Evolutionary conservation across 2,797 vertebrate genomes (phyloP), one percentile per base, ranked within the genome.

Genomic region (Sciurus carolinensis): DNA sequence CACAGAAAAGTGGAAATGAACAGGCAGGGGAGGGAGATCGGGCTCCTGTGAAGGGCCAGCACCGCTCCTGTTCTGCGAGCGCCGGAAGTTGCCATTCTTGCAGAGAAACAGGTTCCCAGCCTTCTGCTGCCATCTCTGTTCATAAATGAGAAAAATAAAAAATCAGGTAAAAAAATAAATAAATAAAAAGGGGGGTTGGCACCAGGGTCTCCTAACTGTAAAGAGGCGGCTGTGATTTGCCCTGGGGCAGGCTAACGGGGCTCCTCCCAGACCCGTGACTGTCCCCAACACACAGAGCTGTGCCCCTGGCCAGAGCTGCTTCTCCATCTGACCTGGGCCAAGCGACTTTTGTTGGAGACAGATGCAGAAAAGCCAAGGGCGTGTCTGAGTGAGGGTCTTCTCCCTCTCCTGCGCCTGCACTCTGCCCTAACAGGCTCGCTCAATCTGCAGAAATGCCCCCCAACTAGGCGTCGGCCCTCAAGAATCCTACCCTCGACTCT

Each of bases 201-300:
- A 5, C 13, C 10, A 12, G 5, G 1, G 10, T 62, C 47, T 64
- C 64, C 54, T 54, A 12, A 1, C 14, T 3, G 2, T 1, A 50
- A n/a, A 39, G 20, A 26, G 47, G 0, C 28, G 28, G 18, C 4
- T 30, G 1, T 3, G 1, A 42, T 7, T 36, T 9, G 1, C 50
- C 5, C 7, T 4, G 20, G 42, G 42, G 12, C 14, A 20, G 44
- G 2, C 28, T 15, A 10, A 39, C 7, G 15, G 33, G 8, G 15
- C 10, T 1, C 4, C 54, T 15, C 0, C 12, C n/a, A 67, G 5
- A 7, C 1, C 1, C 59, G 24, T 6, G 3, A 3, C 47, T 77
- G 36, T 17, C 67, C 6, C 20, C n/a, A n/a, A 1, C 6, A 7
- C 5, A 3, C 17, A 12, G 15, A 26, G 3, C 11, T 8, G 20